Percentiles rank a stretch among this genome's conserved stretches.
phyloP scores from a whole-genome alignment of 2,888 invertebrate species.

The Macroteleia sp. region DNA sequence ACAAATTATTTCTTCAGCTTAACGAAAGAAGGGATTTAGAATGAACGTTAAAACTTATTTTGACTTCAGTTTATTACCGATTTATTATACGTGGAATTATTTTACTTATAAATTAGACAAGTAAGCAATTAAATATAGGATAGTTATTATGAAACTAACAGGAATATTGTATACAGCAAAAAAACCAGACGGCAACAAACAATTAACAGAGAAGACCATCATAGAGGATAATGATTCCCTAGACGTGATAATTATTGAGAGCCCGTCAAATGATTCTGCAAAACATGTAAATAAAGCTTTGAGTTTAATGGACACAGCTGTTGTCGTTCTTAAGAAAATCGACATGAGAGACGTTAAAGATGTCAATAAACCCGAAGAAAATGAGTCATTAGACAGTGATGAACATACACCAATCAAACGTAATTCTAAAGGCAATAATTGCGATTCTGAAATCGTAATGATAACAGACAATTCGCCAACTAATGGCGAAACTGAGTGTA shows the following conservation, averaged over 20 bases:
- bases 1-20: no score
- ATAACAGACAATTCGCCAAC: no score
- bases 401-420: no score
- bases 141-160: neutral
- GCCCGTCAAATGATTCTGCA: no score
- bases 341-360: neutral
- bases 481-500: no score
- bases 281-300: no score
- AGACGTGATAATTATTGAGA: neutral
- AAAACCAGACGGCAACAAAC: neutral
- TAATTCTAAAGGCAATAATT: no score
- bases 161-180: neutral
- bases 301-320: neutral
- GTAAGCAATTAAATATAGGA: neutral
- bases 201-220: neutral
- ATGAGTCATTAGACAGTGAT: neutral
- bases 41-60: no score
- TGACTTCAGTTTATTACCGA: no score
- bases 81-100: neutral
- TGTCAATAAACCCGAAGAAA: neutral
- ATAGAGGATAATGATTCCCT: neutral
- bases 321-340: neutral
- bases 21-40: no score
- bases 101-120: neutral
- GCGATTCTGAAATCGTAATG: no score